Base-by-base conservation (phyloP, 2,797 vertebrate genomes). In the Muraenolepis orangiensis region DNA sequence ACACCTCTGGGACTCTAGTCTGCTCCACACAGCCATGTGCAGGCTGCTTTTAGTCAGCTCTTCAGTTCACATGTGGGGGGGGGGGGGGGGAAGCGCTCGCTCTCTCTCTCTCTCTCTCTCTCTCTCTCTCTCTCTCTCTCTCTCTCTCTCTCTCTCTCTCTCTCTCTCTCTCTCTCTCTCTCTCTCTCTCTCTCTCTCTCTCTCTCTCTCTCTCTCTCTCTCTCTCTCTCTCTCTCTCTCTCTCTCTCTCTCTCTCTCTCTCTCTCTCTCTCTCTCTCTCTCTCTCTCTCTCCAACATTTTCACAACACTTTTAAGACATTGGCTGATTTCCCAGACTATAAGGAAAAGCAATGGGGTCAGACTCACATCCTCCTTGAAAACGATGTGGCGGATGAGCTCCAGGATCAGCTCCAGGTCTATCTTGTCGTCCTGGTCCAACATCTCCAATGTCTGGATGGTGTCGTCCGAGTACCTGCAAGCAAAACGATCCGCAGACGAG, bases 401-500 rank as follows among this genome's bases (percentile, higher is more conserved):
- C 80, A 95, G 85, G 69, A 98, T 93, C 72, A 99, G 94, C 70
- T 96, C 93, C 80, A 98, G 93, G 91, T 98, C 96, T 57, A 99
- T 95, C 88, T 95, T 98, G 8, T 99, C 97, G 84, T 98, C 96
- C 2, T 82, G 75, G 83, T 98, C 96, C 85, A 97, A 92, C 90
- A 91, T 93, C 87, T 96, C 94, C 78, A 99, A 72, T 36, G 94
- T 90, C 66, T 93, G 84, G 28, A 98, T 87, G 13, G 97, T 99
- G 82, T 84, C 87, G 71, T 95, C 90, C 29, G 96, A 98, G 84
- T 96, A 99, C 87, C 97, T 99, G 86, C 57, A 64, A 26, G 57
- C 8, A 64, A 10, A 11, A 11, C 23, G 4, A 64, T 64, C 57
- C 11, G 12, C 12, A 64, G 57, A 64, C 3, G 20, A 57, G 23